Percentiles rank a stretch among this genome's conserved stretches.
Evolutionary conservation across 2,888 invertebrate genomes (phyloP).

Genomic region (Zaprionus lineosus): DNA sequence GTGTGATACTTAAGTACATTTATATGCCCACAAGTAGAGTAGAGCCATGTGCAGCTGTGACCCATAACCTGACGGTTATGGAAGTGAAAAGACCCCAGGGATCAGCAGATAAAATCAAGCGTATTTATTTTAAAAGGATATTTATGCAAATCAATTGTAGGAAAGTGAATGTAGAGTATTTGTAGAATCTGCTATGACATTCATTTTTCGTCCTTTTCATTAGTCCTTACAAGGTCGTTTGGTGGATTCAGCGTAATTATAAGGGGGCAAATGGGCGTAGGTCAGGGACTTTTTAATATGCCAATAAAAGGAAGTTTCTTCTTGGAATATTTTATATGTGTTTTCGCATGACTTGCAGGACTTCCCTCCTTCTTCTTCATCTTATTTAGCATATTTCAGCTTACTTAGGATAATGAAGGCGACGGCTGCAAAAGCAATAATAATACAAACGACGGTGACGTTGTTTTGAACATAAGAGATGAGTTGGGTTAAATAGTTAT

Average conservation of each 20-base stretch:
- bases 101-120: too few species aligned
- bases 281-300: slow-evolving; percentile 39
- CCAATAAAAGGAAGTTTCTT: slow-evolving; percentile 18
- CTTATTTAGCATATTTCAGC: neutral
- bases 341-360: neutral
- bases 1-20: slow-evolving; percentile 6
- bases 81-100: too few species aligned
- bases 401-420: too few species aligned
- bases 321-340: neutral
- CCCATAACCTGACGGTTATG: too few species aligned
- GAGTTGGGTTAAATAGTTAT: too few species aligned
- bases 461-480: too few species aligned
- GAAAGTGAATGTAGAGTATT: slow-evolving; percentile 41
- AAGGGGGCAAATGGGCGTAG: slow-evolving; percentile 31
- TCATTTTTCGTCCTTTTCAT: neutral
- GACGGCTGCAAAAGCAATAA: too few species aligned
- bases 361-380: too few species aligned
- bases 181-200: neutral
- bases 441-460: too few species aligned
- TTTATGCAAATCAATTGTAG: too few species aligned
- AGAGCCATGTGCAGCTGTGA: neutral
- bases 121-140: too few species aligned
- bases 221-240: slow-evolving; percentile 27
- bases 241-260: slow-evolving; percentile 7
- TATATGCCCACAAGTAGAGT: slow-evolving; percentile 6